These are phyloP conservation scores for Alethe diademata DNA, from an alignment of 2,113 vertebrate genomes.

Conservation along the genomic window DNA sequence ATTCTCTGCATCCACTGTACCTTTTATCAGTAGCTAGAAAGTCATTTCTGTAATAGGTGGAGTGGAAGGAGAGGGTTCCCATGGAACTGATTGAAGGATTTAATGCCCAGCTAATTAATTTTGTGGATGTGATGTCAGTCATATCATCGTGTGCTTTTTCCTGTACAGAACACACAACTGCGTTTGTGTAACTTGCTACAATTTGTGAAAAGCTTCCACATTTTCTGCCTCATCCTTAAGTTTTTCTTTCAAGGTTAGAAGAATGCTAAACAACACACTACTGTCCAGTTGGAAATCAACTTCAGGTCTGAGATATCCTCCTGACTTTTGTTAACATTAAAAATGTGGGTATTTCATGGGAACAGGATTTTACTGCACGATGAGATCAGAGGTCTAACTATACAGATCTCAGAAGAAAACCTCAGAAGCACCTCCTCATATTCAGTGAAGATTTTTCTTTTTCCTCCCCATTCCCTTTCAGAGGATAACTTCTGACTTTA, in stretches of 20 bases:
- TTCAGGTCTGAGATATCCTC: neutral
- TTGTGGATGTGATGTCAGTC: neutral
- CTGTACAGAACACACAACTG: neutral
- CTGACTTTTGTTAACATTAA: neutral
- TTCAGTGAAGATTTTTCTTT: neutral
- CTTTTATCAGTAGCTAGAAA: neutral
- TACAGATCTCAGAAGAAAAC: neutral
- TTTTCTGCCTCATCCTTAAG: neutral
- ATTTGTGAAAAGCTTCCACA: neutral
- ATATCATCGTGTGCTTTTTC: neutral
- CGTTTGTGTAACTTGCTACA: neutral
- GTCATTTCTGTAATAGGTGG: neutral
- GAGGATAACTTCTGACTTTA: neutral
- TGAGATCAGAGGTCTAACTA: neutral
- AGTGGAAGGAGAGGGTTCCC: neutral
- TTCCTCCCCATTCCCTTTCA: neutral
- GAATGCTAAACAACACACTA: neutral
- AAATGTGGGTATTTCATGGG: neutral
- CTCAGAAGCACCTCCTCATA: neutral
- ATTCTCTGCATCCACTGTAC: neutral
- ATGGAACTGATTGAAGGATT: neutral
- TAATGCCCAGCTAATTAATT: neutral
- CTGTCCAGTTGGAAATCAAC: neutral
- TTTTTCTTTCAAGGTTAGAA: neutral
- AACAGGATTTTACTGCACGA: neutral